Percentiles rank a stretch among this genome's conserved stretches.
phyloP scores from a whole-genome alignment of 2,888 invertebrate species.

The Acrobasis consociella region DNA sequence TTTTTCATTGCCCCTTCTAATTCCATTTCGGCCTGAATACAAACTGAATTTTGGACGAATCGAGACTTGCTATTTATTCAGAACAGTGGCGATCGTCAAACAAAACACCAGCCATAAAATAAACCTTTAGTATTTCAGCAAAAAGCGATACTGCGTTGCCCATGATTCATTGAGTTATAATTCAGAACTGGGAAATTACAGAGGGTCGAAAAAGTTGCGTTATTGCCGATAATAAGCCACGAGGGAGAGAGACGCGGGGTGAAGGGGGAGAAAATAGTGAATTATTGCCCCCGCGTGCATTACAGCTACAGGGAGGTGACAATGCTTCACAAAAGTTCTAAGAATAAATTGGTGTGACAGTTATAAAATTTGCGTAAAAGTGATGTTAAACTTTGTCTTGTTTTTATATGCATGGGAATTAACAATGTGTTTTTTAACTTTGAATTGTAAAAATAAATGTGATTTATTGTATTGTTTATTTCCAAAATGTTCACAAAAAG shows the following conservation, averaged over 20 bases:
- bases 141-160: slow-evolving; percentile 45
- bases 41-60: slow-evolving; percentile 6
- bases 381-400: background rate
- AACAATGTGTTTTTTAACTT: too few species aligned
- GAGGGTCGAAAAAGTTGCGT: slow-evolving; percentile 56
- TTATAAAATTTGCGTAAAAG: background rate
- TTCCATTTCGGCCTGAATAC: background rate
- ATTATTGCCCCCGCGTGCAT: slow-evolving; percentile 56
- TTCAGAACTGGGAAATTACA: slow-evolving; percentile 61
- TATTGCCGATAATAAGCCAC: slow-evolving; percentile 68
- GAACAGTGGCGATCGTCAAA: slow-evolving; percentile 23
- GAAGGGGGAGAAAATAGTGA: slow-evolving; percentile 54
- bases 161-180: slow-evolving; percentile 70
- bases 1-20: background rate
- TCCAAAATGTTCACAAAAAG: background rate
- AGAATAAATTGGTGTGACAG: slow-evolving; percentile 15
- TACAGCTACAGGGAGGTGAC: slow-evolving; percentile 48
- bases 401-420: background rate
- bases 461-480: too few species aligned
- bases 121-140: slow-evolving; percentile 46
- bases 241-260: slow-evolving; percentile 34
- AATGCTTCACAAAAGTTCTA: slow-evolving; percentile 21
- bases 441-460: too few species aligned
- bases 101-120: slow-evolving; percentile 37
- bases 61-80: slow-evolving; percentile 6